phyloP scores from a whole-genome alignment of 1,140 invertebrate species.

The Tenebrio molitor region DNA sequence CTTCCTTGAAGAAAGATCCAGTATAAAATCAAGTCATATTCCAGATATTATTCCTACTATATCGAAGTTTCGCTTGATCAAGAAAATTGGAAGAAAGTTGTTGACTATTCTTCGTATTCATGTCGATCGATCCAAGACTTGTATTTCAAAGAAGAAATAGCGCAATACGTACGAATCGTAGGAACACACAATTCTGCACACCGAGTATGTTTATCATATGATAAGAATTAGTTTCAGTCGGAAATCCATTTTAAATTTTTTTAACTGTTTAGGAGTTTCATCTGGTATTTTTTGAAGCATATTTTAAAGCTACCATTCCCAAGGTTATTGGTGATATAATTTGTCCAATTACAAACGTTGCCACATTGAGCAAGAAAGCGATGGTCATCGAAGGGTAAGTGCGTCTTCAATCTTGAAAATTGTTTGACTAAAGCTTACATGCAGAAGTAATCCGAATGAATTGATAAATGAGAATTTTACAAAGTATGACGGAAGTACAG shows the following conservation, averaged over 20 bases:
- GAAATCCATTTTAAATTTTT: no score
- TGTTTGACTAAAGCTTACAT: no score
- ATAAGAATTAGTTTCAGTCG: no score
- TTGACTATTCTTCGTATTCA: constrained; percentile 89
- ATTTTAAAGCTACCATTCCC: constrained; percentile 84
- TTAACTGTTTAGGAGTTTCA: constrained; percentile 85
- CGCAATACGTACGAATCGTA: background rate
- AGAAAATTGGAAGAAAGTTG: constrained; percentile 90
- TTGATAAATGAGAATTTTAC: background rate
- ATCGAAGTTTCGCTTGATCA: constrained; percentile 95
- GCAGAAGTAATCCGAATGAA: background rate
- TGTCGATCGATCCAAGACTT: constrained; percentile 96
- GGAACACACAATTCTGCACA: background rate
- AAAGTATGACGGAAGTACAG: background rate
- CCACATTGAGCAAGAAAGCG: constrained; percentile 88
- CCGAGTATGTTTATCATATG: no score
- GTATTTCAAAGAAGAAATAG: constrained; percentile 82
- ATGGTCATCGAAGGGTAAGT: constrained; percentile 89
- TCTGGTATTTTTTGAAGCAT: constrained; percentile 92
- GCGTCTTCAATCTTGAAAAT: no score
- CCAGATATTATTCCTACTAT: constrained; percentile 92
- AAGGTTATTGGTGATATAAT: constrained; percentile 82
- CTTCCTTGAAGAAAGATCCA: background rate
- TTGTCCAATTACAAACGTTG: constrained; percentile 92
- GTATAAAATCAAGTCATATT: constrained; percentile 44